phyloP scores from a whole-genome alignment of 30 jellyfish, hydroid and myxozoan species.

The Hydractinia symbiolongicarpus region DNA sequence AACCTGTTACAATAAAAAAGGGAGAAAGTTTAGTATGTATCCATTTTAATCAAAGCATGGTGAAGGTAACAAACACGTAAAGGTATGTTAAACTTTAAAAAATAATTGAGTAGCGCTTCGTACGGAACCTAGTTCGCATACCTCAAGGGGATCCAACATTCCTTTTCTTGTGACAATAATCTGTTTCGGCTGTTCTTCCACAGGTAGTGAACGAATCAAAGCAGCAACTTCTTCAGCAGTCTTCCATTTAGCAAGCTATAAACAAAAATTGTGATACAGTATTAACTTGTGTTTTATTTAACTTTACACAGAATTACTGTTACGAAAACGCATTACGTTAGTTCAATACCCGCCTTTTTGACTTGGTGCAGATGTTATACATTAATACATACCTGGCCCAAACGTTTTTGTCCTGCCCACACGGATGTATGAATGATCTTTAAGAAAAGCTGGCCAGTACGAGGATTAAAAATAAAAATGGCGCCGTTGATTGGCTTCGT shows the following conservation, averaged over 20 bases:
- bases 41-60: no score
- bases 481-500: conserved; percentile 99
- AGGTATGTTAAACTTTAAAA: no score
- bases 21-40: not conserved
- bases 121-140: not conserved
- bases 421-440: conserved; percentile 99
- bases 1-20: conserved; percentile 42
- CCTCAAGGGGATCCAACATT: conserved; percentile 99
- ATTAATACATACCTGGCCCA: conserved; percentile 77
- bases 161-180: conserved; percentile 98
- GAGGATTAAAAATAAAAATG: conserved; percentile 96
- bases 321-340: no score
- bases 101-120: no score
- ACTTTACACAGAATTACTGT: no score
- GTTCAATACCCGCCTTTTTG: no score
- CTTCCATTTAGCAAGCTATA: conserved; percentile 98
- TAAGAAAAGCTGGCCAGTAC: conserved; percentile 98
- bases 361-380: no score
- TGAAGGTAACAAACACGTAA: no score
- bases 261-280: not conserved
- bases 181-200: conserved; percentile 99
- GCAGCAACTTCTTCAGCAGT: conserved; percentile 99
- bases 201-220: conserved; percentile 98
- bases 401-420: conserved; percentile 99
- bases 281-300: not conserved